Base-by-base conservation (phyloP, 2,888 invertebrate species). In the Dasypogon diadema region DNA sequence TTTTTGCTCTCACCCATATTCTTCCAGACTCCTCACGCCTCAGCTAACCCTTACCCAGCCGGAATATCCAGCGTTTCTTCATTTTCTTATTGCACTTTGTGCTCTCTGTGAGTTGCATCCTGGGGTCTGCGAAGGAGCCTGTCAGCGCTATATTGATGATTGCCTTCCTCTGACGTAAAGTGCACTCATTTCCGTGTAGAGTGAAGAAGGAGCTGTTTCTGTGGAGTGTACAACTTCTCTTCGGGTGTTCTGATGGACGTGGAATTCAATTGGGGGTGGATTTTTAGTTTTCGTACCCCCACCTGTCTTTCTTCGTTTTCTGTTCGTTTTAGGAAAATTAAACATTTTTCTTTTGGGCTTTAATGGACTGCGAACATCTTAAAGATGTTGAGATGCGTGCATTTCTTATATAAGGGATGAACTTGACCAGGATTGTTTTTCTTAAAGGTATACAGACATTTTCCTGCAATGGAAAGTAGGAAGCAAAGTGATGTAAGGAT, bases 141-240 rank as follows among this genome's bases (percentile, higher is more conserved):
- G 70, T 70, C 37, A 30, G 70, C 18, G 54, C 34, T 30, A 70
- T 70, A 70, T 70, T 70, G 70, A 70, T 54, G 70, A 70, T 70
- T 70, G 54, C 70, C 70, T 70, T 70, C 70, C 51, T 70, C 70
- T 54, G 70, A 70, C 70, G 70, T 70, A 70, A 54, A 70, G 70
- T 70, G 70, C 70, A 70, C 54, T 70, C 54, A 46, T 70, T 70
- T 70, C 70, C 70, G 30, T 70, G 54, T 70, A 54, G 54, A 70
- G 51, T 54, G 65, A 65, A 65, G 65, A 46, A 46, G 65, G 14
- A 65, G 65, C 46, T 46, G 65, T 37, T 65, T 26, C 65, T 46
- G 46, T 65, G 46, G 65, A 65, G 65, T 65, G 12, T 46, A 65
- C 60, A 65, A 65, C 46, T 63, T 22, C 63, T 48, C 21, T 34